Conservation (phyloP, 92 coral and sea anemone genomes). For the Anthopleura xanthogrammica region DNA sequence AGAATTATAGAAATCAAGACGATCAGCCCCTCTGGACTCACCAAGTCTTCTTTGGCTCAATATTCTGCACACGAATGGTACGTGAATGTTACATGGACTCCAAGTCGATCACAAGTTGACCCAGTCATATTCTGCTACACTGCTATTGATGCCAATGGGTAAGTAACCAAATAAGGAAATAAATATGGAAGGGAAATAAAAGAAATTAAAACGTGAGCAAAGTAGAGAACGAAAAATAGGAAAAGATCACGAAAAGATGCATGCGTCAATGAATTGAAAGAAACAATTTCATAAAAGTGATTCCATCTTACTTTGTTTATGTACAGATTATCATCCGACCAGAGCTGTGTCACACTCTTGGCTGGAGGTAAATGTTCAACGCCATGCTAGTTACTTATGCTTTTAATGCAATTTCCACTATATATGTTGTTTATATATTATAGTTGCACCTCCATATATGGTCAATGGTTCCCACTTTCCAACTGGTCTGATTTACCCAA, state of each 20-base stretch:
- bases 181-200: neutral
- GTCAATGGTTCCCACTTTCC: conserved; percentile 56
- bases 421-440: neutral
- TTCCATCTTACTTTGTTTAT: neutral
- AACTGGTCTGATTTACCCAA: conserved; percentile 57
- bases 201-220: neutral
- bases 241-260: neutral
- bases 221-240: neutral
- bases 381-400: no score
- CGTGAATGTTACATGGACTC: conserved; percentile 76
- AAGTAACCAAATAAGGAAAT: conserved; percentile 6
- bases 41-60: conserved; percentile 62
- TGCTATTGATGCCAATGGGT: conserved; percentile 68
- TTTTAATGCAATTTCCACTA: neutral
- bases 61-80: conserved; percentile 65
- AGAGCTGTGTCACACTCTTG: conserved; percentile 64
- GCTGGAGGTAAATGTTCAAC: conserved; percentile 68
- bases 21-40: conserved; percentile 72
- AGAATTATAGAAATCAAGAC: conserved; percentile 67
- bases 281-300: neutral
- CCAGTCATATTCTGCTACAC: conserved; percentile 79
- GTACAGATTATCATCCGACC: conserved; percentile 60
- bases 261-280: neutral
- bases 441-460: conserved; percentile 67
- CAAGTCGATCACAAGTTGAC: conserved; percentile 49